Evolutionary conservation across 2,797 vertebrate species (phyloP), one percentile per base, ranked within the genome.

Genomic region (Lophotriccus pileatus): DNA sequence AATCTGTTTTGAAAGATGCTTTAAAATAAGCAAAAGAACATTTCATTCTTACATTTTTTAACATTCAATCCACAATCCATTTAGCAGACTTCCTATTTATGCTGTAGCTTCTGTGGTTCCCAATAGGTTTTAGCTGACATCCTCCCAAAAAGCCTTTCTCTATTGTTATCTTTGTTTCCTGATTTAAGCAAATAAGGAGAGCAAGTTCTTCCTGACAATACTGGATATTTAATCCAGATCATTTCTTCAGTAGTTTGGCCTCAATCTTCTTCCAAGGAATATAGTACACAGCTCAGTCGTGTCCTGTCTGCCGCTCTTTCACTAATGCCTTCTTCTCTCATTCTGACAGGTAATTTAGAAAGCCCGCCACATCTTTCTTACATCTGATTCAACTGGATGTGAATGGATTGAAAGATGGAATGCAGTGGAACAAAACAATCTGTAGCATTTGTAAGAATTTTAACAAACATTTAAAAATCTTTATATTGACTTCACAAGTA

Each of bases 311-410:
- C 76, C 83, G 37, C 62, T 93, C 72, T 76, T 94, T 84, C 87
- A 92, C 12, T 79, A 70, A 84, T 50, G 32, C 91, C 41, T 84
- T 60, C 56, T 90, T 95, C 74, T 68, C 60, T 92, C 84, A 44
- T 87, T 86, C 68, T 97, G 96, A 95, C 96, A 96, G 88, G 82
- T 87, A 96, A 97, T 96, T 95, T 96, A 92, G 87, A 94, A 94
- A 92, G 77, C n/a, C 80, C 93, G 82, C 25, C 82, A 76, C 74
- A 39, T 76, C 82, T 94, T 90, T 44, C 91, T 80, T 94, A 68
- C 76, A 76, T 94, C 68, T 79, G 56, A 81, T 89, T 94, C 62
- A 52, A 36, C 58, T 85, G 60, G 64, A 90, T 90, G 49, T 84
- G 88, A 95, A 74, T 50, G 28, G 47, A 76, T 73, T 94, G 88